Conservation (phyloP, 2,113 vertebrate genomes). For the Limanda limanda region DNA sequence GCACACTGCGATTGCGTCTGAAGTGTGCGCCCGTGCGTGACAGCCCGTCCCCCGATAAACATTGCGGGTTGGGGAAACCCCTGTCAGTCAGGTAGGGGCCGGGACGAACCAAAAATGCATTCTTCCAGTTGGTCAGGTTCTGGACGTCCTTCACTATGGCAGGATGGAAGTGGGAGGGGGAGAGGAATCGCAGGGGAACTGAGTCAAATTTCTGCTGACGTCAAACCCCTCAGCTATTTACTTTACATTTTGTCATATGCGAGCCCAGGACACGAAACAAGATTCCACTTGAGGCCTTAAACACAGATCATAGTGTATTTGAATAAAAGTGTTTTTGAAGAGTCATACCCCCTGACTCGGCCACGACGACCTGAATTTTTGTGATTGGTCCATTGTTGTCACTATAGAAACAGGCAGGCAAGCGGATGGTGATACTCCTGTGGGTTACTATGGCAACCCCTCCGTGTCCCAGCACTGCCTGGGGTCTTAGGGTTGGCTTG, state of each 20-base stretch:
- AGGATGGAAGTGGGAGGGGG: constrained; percentile 19
- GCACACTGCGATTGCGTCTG: constrained; percentile 8
- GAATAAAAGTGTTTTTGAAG: constrained; percentile 52
- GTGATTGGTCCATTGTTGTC: constrained; percentile 94
- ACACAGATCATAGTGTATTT: constrained; percentile 25
- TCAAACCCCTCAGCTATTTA: constrained; percentile 21
- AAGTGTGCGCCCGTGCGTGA: neutral
- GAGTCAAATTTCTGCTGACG: constrained; percentile 28
- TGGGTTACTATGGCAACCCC: constrained; percentile 89
- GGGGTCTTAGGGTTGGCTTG: constrained; percentile 87
- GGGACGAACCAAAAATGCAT: constrained; percentile 87
- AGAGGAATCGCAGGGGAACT: neutral
- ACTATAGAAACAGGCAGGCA: constrained; percentile 95
- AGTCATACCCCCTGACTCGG: constrained; percentile 91
- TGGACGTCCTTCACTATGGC: constrained; percentile 87
- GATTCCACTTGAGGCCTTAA: constrained; percentile 20
- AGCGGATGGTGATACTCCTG: constrained; percentile 91
- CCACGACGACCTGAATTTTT: constrained; percentile 94
- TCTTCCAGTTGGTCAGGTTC: constrained; percentile 94
- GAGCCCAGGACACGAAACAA: constrained; percentile 24
- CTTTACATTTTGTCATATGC: constrained; percentile 19
- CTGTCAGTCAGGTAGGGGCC: constrained; percentile 92
- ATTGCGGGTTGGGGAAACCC: constrained; percentile 91
- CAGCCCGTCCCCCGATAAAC: constrained; percentile 66
- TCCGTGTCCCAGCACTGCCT: constrained; percentile 83